A percentile compares a stretch with the other conserved stretches of the same genome.
phyloP scores from a whole-genome alignment of 2,888 invertebrate genomes.

The Poecilobothrus nobilitatus region DNA sequence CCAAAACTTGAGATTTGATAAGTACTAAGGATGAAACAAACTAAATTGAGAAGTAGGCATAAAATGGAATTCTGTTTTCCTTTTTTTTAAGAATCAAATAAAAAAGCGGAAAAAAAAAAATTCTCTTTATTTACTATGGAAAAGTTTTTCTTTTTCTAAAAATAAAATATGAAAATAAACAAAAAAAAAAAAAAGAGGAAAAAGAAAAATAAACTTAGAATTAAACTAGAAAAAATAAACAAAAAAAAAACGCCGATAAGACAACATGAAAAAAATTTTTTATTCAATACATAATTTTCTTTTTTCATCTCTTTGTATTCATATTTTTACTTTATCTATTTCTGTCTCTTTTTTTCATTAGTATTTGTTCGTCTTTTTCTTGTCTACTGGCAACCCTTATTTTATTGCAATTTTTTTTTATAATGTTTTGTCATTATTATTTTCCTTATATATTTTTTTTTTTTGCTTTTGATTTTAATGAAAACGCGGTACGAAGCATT shows the following conservation, averaged over 20 bases:
- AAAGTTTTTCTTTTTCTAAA: neutral
- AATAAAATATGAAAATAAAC: neutral
- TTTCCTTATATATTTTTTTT: too few relatives aligned
- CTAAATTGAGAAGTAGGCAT: too few relatives aligned
- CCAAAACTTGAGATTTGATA: too few relatives aligned
- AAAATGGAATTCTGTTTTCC: too few relatives aligned
- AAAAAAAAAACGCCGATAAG: neutral
- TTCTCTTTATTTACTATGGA: neutral
- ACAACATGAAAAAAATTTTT: neutral
- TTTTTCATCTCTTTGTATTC: neutral
- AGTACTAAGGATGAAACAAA: too few relatives aligned
- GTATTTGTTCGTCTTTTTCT: too few relatives aligned
- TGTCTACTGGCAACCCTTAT: neutral
- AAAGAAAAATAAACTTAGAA: neutral
- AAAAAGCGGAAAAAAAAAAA: neutral
- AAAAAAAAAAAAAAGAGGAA: neutral
- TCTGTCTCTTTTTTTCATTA: neutral
- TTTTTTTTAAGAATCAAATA: neutral
- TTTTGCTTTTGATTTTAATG: too few relatives aligned
- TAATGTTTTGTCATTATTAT: neutral
- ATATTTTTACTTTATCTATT: neutral
- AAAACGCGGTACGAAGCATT: too few relatives aligned
- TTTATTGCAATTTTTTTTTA: neutral
- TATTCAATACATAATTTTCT: neutral
- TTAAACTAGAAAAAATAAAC: neutral